Base-by-base conservation (phyloP, 2,113 vertebrate genomes). In the Telmatochromis bifrenatus region DNA sequence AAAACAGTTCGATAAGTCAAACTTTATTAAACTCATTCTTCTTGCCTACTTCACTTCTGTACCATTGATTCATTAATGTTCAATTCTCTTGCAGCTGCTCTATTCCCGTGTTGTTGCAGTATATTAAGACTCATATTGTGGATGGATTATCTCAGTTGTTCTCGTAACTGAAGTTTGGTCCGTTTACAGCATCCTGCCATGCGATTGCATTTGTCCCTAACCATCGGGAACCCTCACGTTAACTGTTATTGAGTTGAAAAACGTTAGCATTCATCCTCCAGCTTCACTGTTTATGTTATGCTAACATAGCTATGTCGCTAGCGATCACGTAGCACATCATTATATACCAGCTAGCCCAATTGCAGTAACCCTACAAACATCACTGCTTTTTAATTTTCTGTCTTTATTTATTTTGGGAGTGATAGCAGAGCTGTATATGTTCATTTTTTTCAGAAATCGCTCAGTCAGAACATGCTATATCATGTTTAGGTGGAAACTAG, bases 221-320 rank as follows among this genome's bases (percentile, higher is more conserved):
- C 55, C 55, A 58, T 58, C 26, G 3, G 26, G 26, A 60, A 31
- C 56, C 56, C 3, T 60, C 56, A 17, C 5, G 26, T 31, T 60
- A 60, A 17, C 56, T 58, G 0, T 9, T 4, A 0, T 31, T 1
- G 5, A 1, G 14, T 58, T 0, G 1, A 58, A 58, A 31, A 31
- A 2, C 2, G 3, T 58, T 58, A 58, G 2, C 26, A 4, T 58
- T 58, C 55, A 58, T 58, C 55, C 55, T 58, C 55, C 8, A 58
- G 26, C 55, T 58, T 56, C 55, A 31, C 55, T 17, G 14, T 58
- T 31, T 58, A 58, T 58, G 3, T 58, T 58, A 58, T 58, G 49
- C 49, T 51, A 51, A 51, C 49, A 51, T n/a, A n/a, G 49, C 49
- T n/a, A 3, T 51, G 55, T 58, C 3, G 2, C 26, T 58, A 58